Evolutionary conservation across 1,140 invertebrate genomes (phyloP), one percentile per base, ranked within the genome.

Genomic region (Lepidotrigona ventralis): DNA sequence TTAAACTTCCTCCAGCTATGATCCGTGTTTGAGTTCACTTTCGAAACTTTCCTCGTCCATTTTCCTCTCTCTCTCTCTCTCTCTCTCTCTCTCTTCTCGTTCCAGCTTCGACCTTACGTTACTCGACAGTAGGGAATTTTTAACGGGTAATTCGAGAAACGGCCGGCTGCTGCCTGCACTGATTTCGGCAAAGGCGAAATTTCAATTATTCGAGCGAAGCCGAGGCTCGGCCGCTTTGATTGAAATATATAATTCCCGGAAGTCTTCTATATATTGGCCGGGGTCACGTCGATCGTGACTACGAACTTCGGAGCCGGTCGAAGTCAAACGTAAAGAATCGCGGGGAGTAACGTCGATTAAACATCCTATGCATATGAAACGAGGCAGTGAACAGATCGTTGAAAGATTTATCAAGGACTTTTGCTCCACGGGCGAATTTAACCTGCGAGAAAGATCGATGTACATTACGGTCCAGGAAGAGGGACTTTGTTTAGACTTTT

Each of bases 11-110:
- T 23, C 33, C 53, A 77, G 66, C 74, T 70, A 77, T 70, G 81
- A 83, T 70, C 81, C 74, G 81, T 83, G 81, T 83, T 83, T 83
- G 81, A 83, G 81, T 83, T 83, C 66, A 78, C 66, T 83, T 83
- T 58, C 75, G 56, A 83, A 83, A 83, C 74, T 83, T 83, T 66
- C 29, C n/a, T 21, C 69, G 26, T 51, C 29, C 29, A 4, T 23
- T 21, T 53, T 23, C 51, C 60, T 5, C 29, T 5, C 17, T 17
- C 21, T 4, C 8, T 8, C 19, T 9, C 26, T 23, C 21, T 2
- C 17, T 2, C 21, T 46, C 12, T 21, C 33, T 14, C 21, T 23
- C 9, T 9, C 33, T 63, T 46, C 39, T 46, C 39, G 39, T 46
- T 46, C 39, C 39, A 46, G 39, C 39, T 46, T 46, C 39, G 39